Base-by-base conservation (phyloP, 2,113 vertebrate species). In the Microtus pennsylvanicus region DNA sequence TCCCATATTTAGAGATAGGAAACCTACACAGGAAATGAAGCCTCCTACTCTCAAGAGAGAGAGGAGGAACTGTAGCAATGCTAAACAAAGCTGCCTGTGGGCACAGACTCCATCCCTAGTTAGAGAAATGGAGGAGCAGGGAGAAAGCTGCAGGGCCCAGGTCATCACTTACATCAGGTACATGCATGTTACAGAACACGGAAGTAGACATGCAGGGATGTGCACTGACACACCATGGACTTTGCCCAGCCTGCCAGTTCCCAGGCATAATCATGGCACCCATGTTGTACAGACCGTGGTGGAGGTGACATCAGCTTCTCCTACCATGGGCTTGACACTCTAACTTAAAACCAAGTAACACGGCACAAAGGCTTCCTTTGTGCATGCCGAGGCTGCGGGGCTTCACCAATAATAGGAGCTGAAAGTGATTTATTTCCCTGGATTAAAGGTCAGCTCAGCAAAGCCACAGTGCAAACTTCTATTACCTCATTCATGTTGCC, bases 351-450 rank as follows among this genome's bases (percentile, higher is more conserved):
- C 98, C 98, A 98, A 98, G 98, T 97, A 98, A 96, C 91, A 91
- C 77, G 81, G 98, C 97, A 98, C 98, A 98, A 98, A 98, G 98
- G 96, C 96, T 96, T 11, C 98, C 98, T 98, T 98, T 98, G 97
- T 98, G 97, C 94, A 14, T 91, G 17, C 72, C 50, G 77, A 98
- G 97, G 98, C 98, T 98, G 97, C 93, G 98, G 98, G 97, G 98
- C 98, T 98, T 98, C 97, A 97, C 98, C 85, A 98, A 98, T 98
- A 98, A 98, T 94, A 97, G 98, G 97, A 97, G 96, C 97, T 98
- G 98, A 98, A 98, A 98, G 98, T 98, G 98, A 98, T 98, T 98
- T 98, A 98, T 98, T 97, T 94, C 97, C 97, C 95, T 58, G 96
- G 98, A 98, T 98, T 97, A 98, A 98, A 98, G 98, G 98, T 98